Base-by-base conservation (phyloP, 2,888 invertebrate genomes). In the Mesorhabditis spiculigera region DNA sequence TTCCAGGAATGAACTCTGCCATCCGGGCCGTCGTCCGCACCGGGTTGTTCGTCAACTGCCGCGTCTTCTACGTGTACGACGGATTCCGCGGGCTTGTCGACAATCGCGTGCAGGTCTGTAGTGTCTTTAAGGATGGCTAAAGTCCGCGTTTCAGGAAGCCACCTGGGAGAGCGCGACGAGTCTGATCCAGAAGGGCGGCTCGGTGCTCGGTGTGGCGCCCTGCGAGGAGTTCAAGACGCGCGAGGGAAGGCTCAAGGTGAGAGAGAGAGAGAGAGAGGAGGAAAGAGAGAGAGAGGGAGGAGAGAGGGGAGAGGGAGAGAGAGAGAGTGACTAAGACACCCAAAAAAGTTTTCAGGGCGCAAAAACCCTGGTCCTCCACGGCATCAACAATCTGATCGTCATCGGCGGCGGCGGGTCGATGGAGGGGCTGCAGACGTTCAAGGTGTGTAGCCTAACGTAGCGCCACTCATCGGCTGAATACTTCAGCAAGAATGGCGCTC, bases 351-450 rank as follows among this genome's bases (percentile, higher is more conserved):
- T 45, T 43, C 66, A 77, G 87, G 96, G 96, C n/a, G 95, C 95
- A 1, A 90, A 91, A 83, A 95, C 96, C 88, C 89, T 98, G 74
- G 90, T 97, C 0, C 89, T 90, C 63, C 90, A 90, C 69, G 92
- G 92, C 69, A 96, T 98, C 82, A 92, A 93, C 67, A 95, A 97
- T 88, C 89, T 98, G 83, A 95, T 94, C 42, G 93, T 94, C 4
- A 98, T 98, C 87, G 97, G 97, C 75, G 97, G 97, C 85, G 97
- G 98, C 88, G 97, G 97, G 75, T 95, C 94, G 66, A 89, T 98
- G 43, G 97, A 97, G 65, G 97, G 97, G 80, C 96, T 97, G 10
- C 86, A 88, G 65, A 72, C 67, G 58, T 63, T 73, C 45, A 75
- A 71, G 64, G 72, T 28, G 28, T 3, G 28, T 28, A 28, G 1